Base-by-base conservation (phyloP, 1,140 invertebrate genomes). In the Cydia strobilella region DNA sequence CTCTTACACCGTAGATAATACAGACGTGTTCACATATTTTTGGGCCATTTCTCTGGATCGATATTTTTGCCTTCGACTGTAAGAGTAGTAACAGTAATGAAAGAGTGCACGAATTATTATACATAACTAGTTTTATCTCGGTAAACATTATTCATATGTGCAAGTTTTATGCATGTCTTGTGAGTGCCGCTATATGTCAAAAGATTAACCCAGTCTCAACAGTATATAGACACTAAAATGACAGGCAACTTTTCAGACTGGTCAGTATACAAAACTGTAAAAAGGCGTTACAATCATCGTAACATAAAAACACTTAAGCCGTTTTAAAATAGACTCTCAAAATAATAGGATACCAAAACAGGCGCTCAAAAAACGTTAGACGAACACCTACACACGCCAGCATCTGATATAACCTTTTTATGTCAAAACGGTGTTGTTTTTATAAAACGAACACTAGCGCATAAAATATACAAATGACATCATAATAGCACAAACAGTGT, bases 401-500 rank as follows among this genome's bases (percentile, higher is more conserved):
- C n/a, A 54, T 54, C 51, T 54, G 15, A 54, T n/a, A 54, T 54
- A 54, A 54, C 51, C 51, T 54, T 54, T 54, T 54, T 54, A 54
- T 54, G 5, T 15, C 51, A 54, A 54, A 54, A 54, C 51, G 51
- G n/a, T 54, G 51, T 54, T 63, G 62, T 62, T 62, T n/a, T 62
- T 62, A 48, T 54, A 66, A 31, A 66, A 66, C 63, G 15, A 15
- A 66, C 63, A 66, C 20, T 66, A 13, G 20, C 35, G 7, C 35
- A 15, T 15, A 35, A 23, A 35, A 27, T 66, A 66, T 66, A 66
- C 63, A 31, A 66, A 66, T 66, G 63, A 66, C 31, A 42, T 69
- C 65, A 69, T 35, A 42, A 39, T 66, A 15, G 13, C 65, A 66
- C 42, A 69, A 69, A 69, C 62, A 25, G 18, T 31, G 65, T 42